Percentiles rank a stretch among this genome's conserved stretches.
Conservation (phyloP, 2,113 vertebrate species). For the Pseudorhombus dupliciocellatus region DNA sequence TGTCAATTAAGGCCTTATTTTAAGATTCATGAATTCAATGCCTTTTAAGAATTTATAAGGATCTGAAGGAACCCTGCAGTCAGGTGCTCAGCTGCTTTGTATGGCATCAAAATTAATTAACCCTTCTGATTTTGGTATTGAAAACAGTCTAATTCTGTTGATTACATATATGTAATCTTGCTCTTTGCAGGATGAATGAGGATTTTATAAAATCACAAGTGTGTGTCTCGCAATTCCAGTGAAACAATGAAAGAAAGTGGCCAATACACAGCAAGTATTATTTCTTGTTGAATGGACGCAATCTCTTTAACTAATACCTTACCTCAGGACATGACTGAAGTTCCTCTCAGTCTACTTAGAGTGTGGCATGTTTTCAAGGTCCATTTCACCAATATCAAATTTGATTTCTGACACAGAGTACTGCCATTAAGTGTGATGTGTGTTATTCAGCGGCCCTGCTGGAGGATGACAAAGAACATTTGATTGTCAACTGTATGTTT, state of each 20-base stretch:
- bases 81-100: too few relatives aligned
- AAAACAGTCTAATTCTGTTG: not conserved
- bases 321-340: not conserved
- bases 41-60: too few relatives aligned
- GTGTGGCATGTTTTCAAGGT: constrained; percentile 29
- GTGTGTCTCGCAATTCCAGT: not conserved
- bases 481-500: too few relatives aligned
- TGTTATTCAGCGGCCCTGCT: too few relatives aligned
- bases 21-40: too few relatives aligned
- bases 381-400: constrained; percentile 38
- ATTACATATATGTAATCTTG: not conserved
- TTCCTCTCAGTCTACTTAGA: constrained; percentile 1
- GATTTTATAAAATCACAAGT: not conserved
- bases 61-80: too few relatives aligned
- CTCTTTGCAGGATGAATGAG: not conserved
- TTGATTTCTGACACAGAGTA: not conserved
- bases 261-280: not conserved
- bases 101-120: too few relatives aligned
- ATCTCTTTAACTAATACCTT: not conserved
- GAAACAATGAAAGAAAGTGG: not conserved
- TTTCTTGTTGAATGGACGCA: not conserved
- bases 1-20: too few relatives aligned
- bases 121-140: too few relatives aligned
- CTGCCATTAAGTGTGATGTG: constrained; percentile 22
- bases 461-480: too few relatives aligned